A percentile compares a stretch with the other conserved stretches of the same genome.
These are phyloP conservation scores for Cheirogaleus medius DNA, from an alignment of 2,113 vertebrate genomes.

Conservation along the genomic window DNA sequence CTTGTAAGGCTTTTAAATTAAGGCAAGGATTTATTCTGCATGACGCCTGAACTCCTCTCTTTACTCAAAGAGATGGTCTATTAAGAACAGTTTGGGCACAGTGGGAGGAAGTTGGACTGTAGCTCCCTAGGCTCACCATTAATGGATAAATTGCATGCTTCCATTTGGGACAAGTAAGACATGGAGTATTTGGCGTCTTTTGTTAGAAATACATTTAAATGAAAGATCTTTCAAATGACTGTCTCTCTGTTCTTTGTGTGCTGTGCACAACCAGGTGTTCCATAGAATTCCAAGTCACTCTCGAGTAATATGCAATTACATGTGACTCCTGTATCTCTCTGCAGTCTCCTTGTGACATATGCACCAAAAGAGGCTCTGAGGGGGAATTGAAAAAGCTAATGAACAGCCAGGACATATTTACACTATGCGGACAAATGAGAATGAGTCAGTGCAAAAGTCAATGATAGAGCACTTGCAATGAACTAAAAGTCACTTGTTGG, in stretches of 20 bases:
- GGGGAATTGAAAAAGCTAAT: neutral
- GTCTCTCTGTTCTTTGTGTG: constrained; percentile 40
- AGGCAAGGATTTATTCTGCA: constrained; percentile 57
- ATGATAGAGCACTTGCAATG: neutral
- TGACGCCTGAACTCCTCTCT: constrained; percentile 43
- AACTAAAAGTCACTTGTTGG: neutral
- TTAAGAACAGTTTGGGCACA: constrained; percentile 63
- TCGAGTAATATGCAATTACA: constrained; percentile 2
- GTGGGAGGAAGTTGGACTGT: constrained; percentile 30
- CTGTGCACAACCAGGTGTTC: constrained; percentile 32
- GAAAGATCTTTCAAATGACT: constrained; percentile 1
- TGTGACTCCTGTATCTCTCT: neutral
- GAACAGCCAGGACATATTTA: neutral
- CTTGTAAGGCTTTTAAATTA: constrained; percentile 61
- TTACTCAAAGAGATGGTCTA: constrained; percentile 53
- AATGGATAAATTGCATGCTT: constrained; percentile 58
- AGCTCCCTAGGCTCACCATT: constrained; percentile 43
- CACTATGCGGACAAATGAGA: neutral
- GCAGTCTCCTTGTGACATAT: neutral
- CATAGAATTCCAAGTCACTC: neutral
- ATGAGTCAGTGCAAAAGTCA: neutral
- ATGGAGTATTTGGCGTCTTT: constrained; percentile 18
- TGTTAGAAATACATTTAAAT: constrained; percentile 60
- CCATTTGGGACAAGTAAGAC: constrained; percentile 24
- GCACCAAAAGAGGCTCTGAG: neutral